Base-by-base conservation (phyloP, 2,888 invertebrate genomes). In the Coleophora flavipennella region DNA sequence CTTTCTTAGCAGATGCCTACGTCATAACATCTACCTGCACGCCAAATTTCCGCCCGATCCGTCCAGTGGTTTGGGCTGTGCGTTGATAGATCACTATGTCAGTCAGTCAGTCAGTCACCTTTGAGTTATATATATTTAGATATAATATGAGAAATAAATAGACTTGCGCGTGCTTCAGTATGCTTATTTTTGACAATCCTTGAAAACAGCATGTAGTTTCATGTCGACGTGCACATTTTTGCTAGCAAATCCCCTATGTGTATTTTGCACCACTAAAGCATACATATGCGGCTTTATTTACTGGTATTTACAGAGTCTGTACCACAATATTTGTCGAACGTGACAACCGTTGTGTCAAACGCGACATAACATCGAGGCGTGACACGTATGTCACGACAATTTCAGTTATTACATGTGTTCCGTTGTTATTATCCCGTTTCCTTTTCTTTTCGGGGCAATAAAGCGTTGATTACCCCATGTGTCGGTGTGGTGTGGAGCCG, bases 241-340 rank as follows among this genome's bases (percentile, higher is more conserved):
- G 62, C 59, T 62, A 52, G 55, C 50, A 66, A 69, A 72, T 72
- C 55, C 67, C 67, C 73, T 62, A 68, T 74, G 70, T 78, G 80
- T 79, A 76, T 67, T 57, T 63, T 60, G 64, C 62, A 36, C 55
- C 48, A 48, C 60, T 52, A 55, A 54, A 57, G 55, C 53, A 55
- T 52, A 60, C 55, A 66, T 66, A 72, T 75, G 76, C 64, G 55
- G 59, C 62, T 65, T 20, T 20, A 20, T 20, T 20, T 20, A 20
- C 20, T 20, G 59, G 75, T 83, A 81, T 84, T 83, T 84, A 74
- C 69, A 55, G 59, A 71, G 72, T 67, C 65, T 69, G 70, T 71
- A 71, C 59, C 58, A 75, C 77, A 84, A 84, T 84, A 84, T 84
- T 83, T 84, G 83, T 67, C 49, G 83, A 81, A 83, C 83, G 84